phyloP scores from a whole-genome alignment of 2,888 invertebrate species.

The Taphrorychus bicolor region DNA sequence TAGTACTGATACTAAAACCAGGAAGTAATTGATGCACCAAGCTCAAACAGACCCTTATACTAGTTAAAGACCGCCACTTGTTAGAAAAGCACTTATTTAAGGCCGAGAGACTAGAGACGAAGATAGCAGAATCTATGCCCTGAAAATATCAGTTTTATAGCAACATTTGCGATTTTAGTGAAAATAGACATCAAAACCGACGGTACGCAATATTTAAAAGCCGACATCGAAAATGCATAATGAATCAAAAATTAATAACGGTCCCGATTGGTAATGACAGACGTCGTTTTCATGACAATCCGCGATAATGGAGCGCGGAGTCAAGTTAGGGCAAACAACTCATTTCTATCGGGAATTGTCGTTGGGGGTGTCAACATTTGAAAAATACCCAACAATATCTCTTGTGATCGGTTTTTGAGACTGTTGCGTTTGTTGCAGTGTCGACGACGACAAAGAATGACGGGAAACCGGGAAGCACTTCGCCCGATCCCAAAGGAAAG shows the following conservation, averaged over 20 bases:
- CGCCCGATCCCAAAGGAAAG: slow-evolving; percentile 67
- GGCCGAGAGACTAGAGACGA: too few species aligned
- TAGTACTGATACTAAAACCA: too few species aligned
- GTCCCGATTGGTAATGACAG: slow-evolving; percentile 22
- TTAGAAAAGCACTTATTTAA: too few species aligned
- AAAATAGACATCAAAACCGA: slow-evolving; percentile 25
- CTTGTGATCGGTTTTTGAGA: too few species aligned
- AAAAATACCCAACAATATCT: neutral
- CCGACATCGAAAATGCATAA: slow-evolving; percentile 24
- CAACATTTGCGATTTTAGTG: too few species aligned
- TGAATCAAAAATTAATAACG: slow-evolving; percentile 35
- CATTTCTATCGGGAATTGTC: slow-evolving; percentile 61
- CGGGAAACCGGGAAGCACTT: slow-evolving; percentile 58
- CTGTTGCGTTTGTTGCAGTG: slow-evolving; percentile 48
- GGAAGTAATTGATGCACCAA: too few species aligned
- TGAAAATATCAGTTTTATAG: too few species aligned
- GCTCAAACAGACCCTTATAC: too few species aligned
- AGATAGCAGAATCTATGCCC: too few species aligned
- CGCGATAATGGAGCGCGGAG: slow-evolving; percentile 40
- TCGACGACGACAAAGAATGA: slow-evolving; percentile 60
- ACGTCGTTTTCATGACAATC: slow-evolving; percentile 25
- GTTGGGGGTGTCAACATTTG: slow-evolving; percentile 20
- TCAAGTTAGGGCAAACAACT: slow-evolving; percentile 60
- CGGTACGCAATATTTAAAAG: slow-evolving; percentile 16
- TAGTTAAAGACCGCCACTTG: too few species aligned